phyloP scores from a whole-genome alignment of 2,888 invertebrate species.

The Cerastis leucographa region DNA sequence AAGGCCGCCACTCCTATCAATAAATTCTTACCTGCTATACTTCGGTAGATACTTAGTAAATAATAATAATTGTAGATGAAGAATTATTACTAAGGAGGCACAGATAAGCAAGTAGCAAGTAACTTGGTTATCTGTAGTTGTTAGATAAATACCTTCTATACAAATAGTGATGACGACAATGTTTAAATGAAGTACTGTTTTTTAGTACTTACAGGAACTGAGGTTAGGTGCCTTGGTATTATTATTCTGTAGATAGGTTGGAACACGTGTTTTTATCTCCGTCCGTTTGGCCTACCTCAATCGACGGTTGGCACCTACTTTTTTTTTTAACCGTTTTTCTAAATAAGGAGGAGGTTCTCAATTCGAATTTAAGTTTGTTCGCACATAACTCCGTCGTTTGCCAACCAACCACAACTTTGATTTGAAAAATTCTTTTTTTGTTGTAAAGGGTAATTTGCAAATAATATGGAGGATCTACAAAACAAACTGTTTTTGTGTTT shows the following conservation, averaged over 20 bases:
- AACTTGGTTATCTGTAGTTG: slow-evolving; percentile 4
- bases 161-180: slow-evolving; percentile 4
- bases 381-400: no score
- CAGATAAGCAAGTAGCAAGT: slow-evolving; percentile 16
- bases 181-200: background rate
- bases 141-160: background rate
- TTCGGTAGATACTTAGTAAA: slow-evolving; percentile 21
- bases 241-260: background rate
- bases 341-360: no score
- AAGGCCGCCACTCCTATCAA: slow-evolving; percentile 60
- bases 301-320: background rate
- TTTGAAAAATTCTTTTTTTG: no score
- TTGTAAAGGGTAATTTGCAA: no score
- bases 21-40: slow-evolving; percentile 49
- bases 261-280: slow-evolving; percentile 21
- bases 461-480: background rate
- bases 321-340: no score
- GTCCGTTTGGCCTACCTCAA: background rate
- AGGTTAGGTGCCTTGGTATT: background rate
- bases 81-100: slow-evolving; percentile 21
- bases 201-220: background rate
- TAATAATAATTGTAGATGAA: slow-evolving; percentile 32
- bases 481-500: background rate
- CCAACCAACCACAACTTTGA: no score
- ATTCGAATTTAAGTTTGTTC: no score